Evolutionary conservation across 1,140 invertebrate species (phyloP).

Genomic region (Bombus picipes): DNA sequence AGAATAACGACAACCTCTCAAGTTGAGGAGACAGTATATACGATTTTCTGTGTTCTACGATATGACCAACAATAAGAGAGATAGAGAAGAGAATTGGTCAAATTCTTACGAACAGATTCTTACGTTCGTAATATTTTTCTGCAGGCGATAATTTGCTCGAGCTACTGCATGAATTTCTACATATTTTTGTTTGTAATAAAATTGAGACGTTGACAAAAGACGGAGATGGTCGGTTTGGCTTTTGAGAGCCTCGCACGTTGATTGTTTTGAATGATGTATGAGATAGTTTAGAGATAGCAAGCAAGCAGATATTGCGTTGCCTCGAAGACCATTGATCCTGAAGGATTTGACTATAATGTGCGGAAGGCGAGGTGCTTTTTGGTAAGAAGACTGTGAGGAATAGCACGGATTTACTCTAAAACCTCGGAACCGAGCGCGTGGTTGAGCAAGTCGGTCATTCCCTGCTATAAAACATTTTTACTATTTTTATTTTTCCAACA

Average conservation of each 20-base stretch:
- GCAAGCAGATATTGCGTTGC: background rate
- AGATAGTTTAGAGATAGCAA: background rate
- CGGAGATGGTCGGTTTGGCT: too few relatives aligned
- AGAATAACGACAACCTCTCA: conserved; percentile 48
- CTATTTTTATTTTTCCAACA: background rate
- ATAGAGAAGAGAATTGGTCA: background rate
- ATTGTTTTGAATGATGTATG: background rate
- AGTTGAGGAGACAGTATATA: conserved; percentile 35
- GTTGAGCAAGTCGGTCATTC: background rate
- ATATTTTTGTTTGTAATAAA: too few relatives aligned
- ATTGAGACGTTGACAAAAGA: too few relatives aligned
- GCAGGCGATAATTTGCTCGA: background rate
- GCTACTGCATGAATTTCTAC: too few relatives aligned
- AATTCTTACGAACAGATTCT: background rate
- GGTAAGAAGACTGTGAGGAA: background rate
- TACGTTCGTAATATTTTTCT: background rate
- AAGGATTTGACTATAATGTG: conserved; percentile 2
- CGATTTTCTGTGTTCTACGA: conserved; percentile 9
- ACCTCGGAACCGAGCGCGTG: background rate
- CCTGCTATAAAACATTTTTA: background rate
- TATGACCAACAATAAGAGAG: background rate
- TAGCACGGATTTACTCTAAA: background rate
- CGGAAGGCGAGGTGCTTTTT: background rate
- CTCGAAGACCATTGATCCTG: background rate
- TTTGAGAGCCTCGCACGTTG: background rate